These are phyloP conservation scores for Apamea epomidion DNA, from an alignment of 2,888 invertebrate species.

Conservation along the genomic window DNA sequence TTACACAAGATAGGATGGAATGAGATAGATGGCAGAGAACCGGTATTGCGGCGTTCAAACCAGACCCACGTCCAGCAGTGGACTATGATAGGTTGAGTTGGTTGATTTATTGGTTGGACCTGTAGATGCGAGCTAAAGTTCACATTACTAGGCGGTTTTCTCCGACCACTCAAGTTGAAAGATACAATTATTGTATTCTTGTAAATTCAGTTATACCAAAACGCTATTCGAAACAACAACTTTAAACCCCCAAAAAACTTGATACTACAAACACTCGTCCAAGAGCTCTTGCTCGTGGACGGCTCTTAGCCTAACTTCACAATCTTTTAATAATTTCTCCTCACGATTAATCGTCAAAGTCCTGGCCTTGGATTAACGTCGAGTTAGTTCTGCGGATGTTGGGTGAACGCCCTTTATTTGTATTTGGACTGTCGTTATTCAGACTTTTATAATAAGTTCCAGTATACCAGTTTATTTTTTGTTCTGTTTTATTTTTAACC, in stretches of 20 bases:
- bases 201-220: not conserved
- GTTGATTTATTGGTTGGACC: not conserved
- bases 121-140: not conserved
- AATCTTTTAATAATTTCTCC: slow-evolving; percentile 33
- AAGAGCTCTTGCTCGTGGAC: not conserved
- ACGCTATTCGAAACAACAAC: not conserved
- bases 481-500: not conserved
- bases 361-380: slow-evolving; percentile 12
- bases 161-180: not conserved
- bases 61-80: not conserved
- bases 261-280: not conserved
- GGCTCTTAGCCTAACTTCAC: slow-evolving; percentile 5
- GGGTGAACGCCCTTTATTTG: slow-evolving; percentile 1
- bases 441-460: not conserved
- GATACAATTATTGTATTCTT: not conserved
- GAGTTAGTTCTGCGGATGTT: slow-evolving; percentile 13
- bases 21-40: not conserved
- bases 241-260: not conserved
- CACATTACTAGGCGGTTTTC: not conserved
- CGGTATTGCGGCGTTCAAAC: not conserved
- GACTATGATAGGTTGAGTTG: not conserved
- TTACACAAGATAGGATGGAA: not conserved
- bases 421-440: not conserved
- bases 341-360: slow-evolving; percentile 32
- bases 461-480: not conserved